A percentile compares a stretch with the other conserved stretches of the same genome.
Conservation (phyloP, 2,888 invertebrate species). For the Drosophila gaucha region DNA sequence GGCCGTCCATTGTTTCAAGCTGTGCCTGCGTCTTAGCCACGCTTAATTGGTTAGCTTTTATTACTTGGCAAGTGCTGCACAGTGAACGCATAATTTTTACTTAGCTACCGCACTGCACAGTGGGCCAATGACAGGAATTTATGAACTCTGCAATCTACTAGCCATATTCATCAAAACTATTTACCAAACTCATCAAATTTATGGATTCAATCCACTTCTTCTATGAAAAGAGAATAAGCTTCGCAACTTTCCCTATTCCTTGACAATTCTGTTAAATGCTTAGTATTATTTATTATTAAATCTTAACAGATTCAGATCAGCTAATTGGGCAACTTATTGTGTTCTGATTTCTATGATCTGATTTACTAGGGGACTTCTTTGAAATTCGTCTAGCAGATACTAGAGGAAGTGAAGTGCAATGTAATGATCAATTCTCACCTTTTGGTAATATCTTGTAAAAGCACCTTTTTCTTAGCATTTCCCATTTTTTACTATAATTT, state of each 20-base stretch:
- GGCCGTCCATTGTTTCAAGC: constrained; percentile 56
- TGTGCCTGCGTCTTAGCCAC: constrained; percentile 60
- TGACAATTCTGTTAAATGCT: too few relatives aligned
- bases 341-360: too few relatives aligned
- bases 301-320: too few relatives aligned
- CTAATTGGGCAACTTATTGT: neutral
- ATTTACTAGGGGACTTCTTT: too few relatives aligned
- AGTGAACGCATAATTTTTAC: constrained; percentile 61
- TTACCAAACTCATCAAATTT: neutral
- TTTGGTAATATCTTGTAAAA: constrained; percentile 1
- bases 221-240: neutral
- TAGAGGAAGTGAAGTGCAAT: neutral
- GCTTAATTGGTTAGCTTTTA: constrained; percentile 82
- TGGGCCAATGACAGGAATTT: constrained; percentile 1
- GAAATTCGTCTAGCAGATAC: neutral
- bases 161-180: neutral
- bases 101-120: constrained; percentile 30
- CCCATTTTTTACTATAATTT: too few relatives aligned
- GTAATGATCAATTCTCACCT: constrained; percentile 19
- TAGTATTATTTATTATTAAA: neutral
- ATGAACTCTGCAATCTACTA: neutral
- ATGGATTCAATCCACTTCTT: neutral
- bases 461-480: constrained; percentile 3
- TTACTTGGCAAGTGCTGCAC: constrained; percentile 71
- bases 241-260: too few relatives aligned